Evolutionary conservation across 2,888 invertebrate species (phyloP), one percentile per base, ranked within the genome.

Genomic region (Drosophila testacea): DNA sequence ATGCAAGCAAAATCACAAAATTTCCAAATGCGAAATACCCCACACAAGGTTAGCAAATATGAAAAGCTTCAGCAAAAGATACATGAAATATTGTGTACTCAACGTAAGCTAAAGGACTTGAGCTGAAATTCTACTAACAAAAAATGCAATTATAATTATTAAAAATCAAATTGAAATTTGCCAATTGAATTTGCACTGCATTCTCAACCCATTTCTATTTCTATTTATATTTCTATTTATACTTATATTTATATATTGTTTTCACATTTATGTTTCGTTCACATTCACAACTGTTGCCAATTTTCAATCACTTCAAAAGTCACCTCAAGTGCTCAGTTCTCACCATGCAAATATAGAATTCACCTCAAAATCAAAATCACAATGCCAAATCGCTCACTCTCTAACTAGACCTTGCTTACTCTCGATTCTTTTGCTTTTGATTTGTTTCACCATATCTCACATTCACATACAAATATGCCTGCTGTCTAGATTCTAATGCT

Each of bases 1-100:
- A 84, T 84, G 83, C 88, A 88, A 84, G 88, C 83, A 69, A 84
- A 84, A 84, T 81, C 88, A 83, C 81, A 88, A 84, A 84, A 83
- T 88, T 84, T 79, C 79, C 87, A 88, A 79, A 81, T 86, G 83
- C 81, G 86, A 88, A 88, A 86, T 71, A 66, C 76, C 79, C 79
- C 88, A 69, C 88, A 84, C 83, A 84, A 84, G 83, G 83, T 84
- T 84, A 84, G 83, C 87, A 86, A 81, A 75, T 39, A 52, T 52
- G 38, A 38, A 52, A 52, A 57, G 44, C 56, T 34, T 28, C 46
- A 57, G 34, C 28, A n/a, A 30, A 38, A 16, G 30, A 6, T 16
- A 38, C n/a, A 46, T 16, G 13, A 39, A 22, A 46, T 7, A 27
- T 32, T 22, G 11, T 16, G 13, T 28, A 32, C 7, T 30, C 38